These are phyloP conservation scores for Colinus virginianus DNA, from an alignment of 2,113 vertebrate genomes.

Conservation along the genomic window DNA sequence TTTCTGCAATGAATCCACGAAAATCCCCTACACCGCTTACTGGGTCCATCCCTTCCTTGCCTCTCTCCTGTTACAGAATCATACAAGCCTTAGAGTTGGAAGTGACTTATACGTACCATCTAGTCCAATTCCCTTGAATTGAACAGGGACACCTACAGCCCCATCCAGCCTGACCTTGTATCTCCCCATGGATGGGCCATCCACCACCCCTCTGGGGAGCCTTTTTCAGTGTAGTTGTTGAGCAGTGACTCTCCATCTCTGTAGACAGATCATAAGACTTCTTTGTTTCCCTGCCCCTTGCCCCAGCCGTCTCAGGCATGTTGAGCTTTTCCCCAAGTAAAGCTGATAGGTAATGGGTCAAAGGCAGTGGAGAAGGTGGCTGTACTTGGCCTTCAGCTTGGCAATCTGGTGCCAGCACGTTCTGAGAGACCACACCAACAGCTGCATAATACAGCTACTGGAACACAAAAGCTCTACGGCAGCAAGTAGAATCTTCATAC, in stretches of 20 bases:
- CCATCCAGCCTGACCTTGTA: no score
- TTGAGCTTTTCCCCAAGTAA: neutral
- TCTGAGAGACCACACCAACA: neutral
- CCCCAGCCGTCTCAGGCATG: neutral
- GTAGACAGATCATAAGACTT: neutral
- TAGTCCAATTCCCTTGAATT: no score
- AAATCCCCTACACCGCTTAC: neutral
- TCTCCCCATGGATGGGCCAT: no score
- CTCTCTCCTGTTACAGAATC: neutral
- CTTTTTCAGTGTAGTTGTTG: no score
- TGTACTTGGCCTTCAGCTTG: neutral
- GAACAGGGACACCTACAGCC: no score
- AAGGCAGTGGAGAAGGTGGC: rapidly evolving
- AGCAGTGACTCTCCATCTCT: neutral
- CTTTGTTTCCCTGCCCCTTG: neutral
- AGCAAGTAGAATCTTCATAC: neutral
- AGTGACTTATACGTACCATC: no score
- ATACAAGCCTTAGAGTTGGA: no score
- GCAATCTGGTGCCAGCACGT: neutral
- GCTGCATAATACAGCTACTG: no score
- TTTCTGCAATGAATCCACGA: neutral
- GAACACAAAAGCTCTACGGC: no score
- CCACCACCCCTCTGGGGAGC: no score
- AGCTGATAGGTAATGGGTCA: neutral
- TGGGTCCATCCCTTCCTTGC: neutral